These are phyloP conservation scores for Podarcis muralis DNA, from an alignment of 2,113 vertebrate species.

Conservation along the genomic window DNA sequence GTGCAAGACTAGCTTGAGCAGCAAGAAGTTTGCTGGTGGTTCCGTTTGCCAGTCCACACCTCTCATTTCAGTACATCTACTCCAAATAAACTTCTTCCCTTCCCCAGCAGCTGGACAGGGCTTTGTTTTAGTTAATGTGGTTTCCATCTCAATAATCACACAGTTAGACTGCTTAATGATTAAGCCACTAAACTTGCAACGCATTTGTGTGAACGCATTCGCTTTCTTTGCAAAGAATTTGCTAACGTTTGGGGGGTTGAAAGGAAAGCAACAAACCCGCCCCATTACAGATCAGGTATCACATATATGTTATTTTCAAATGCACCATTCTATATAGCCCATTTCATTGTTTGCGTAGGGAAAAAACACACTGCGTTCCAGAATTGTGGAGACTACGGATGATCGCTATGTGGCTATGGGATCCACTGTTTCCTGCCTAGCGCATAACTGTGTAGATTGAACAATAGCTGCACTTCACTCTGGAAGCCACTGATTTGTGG, in stretches of 20 bases:
- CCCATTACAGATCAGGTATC: neutral
- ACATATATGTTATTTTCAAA: neutral
- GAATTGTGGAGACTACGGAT: neutral
- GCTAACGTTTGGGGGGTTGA: neutral
- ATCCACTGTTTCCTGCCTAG: neutral
- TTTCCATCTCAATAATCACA: neutral
- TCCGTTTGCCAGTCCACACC: neutral
- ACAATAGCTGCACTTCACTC: neutral
- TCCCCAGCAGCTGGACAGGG: neutral
- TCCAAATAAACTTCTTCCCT: neutral
- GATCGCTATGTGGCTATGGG: neutral
- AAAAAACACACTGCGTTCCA: neutral
- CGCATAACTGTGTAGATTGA: neutral
- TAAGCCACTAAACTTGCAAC: neutral
- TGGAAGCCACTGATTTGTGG: neutral
- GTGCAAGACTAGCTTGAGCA: neutral
- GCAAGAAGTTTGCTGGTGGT: neutral
- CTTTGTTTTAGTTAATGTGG: neutral
- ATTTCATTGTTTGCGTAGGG: neutral
- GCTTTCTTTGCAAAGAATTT: neutral
- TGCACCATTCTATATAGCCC: neutral
- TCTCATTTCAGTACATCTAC: neutral
- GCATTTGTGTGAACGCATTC: neutral
- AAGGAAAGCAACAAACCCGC: neutral
- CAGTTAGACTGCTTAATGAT: neutral